Base-by-base conservation (phyloP, 2,797 vertebrate species). In the Apogon talboti region DNA sequence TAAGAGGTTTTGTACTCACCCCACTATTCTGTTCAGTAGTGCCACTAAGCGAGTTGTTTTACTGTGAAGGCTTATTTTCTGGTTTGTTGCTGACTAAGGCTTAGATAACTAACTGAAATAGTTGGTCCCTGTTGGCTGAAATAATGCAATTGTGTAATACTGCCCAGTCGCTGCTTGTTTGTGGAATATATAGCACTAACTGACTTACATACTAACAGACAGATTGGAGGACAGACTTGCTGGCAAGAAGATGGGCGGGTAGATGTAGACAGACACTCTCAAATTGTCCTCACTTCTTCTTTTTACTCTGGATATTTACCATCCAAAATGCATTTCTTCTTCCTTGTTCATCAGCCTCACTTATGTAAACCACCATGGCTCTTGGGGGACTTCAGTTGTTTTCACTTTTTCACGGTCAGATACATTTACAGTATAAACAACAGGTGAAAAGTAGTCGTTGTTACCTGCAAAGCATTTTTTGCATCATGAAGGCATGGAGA, bases 191-290 rank as follows among this genome's bases (percentile, higher is more conserved):
- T 42, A 54, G 35, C 6, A 56, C 64, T 75, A 72, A 83, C 57
- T 58, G 41, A 82, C 61, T 71, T 40, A 56, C 47, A 63, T 12
- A 52, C 71, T 73, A 74, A 85, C 66, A 75, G 72, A 77, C 46
- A 56, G 66, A 53, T 62, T 7, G 40, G 80, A 88, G 89, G 88
- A 86, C 89, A 91, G 90, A 90, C 84, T 65, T 33, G 69, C 68
- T 78, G 84, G 73, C 85, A 83, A 79, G 74, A 81, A 67, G 73
- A 86, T 53, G 87, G 83, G 89, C 84, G 87, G 88, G 82, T 75
- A 84, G 86, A 79, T 77, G 68, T 1, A 66, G 66, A 91, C 87
- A 89, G 82, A 90, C 87, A 85, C 69, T 82, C 89, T 85, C 89
- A 71, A 28, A 70, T 71, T 54, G 38, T 52, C 41, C 11, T 70